Evolutionary conservation across 2,797 vertebrate species (phyloP).

Genomic region (Clarias laeviceps): DNA sequence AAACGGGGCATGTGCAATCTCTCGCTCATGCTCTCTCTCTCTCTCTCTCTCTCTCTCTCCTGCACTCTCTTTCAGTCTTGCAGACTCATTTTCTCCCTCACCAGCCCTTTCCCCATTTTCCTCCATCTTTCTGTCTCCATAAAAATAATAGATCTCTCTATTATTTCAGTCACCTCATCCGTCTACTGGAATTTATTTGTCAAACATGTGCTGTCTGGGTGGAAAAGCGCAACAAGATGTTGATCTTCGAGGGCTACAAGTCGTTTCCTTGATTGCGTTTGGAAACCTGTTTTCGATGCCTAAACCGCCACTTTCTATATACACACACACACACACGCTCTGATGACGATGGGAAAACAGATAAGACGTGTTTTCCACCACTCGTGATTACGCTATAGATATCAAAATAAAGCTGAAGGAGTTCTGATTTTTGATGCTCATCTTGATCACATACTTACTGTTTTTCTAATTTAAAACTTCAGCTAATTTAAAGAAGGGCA

Average conservation of each 20-base stretch:
- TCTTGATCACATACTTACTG: background rate
- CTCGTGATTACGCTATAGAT: background rate
- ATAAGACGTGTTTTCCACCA: constrained; percentile 3
- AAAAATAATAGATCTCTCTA: constrained; percentile 46
- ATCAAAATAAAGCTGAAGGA: background rate
- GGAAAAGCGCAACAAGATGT: constrained; percentile 57
- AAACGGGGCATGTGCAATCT: constrained; percentile 58
- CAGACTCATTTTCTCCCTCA: constrained; percentile 53
- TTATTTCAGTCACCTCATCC: constrained; percentile 37
- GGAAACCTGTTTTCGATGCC: constrained; percentile 46
- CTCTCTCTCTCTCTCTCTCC: background rate
- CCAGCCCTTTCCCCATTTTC: constrained; percentile 43
- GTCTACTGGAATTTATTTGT: constrained; percentile 38
- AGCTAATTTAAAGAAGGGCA: background rate
- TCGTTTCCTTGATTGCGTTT: constrained; percentile 65
- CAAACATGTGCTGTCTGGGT: constrained; percentile 57
- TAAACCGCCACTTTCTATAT: constrained; percentile 5
- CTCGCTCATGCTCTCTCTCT: constrained; percentile 27
- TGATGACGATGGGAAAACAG: constrained; percentile 9
- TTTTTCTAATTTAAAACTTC: background rate
- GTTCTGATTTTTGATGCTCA: background rate
- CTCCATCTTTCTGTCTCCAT: constrained; percentile 33
- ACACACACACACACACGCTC: background rate
- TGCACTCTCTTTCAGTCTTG: constrained; percentile 51
- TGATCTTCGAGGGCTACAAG: constrained; percentile 64